A percentile compares a stretch with the other conserved stretches of the same genome.
These are phyloP conservation scores for Pelodytes ibericus DNA, from an alignment of 2,797 vertebrate genomes.

Conservation along the genomic window DNA sequence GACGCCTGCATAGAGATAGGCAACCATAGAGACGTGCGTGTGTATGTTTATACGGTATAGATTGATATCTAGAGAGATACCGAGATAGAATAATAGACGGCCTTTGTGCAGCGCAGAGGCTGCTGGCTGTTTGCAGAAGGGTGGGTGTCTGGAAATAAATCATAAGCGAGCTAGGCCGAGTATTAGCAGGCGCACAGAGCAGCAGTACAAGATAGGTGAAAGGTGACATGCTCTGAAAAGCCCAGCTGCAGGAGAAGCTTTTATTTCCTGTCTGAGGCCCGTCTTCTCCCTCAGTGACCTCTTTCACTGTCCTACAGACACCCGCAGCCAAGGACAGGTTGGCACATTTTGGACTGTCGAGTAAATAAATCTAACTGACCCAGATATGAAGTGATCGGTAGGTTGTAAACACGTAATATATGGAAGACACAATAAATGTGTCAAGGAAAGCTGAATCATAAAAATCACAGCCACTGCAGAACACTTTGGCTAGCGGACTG, in stretches of 20 bases:
- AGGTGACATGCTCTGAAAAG: constrained; percentile 57
- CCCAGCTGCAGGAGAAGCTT: constrained; percentile 53
- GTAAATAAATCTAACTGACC: not conserved
- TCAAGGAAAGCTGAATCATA: too few species aligned
- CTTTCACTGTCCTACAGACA: not conserved
- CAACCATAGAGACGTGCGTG: too few species aligned
- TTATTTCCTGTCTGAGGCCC: constrained; percentile 61
- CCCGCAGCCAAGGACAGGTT: not conserved
- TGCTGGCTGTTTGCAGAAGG: constrained; percentile 47
- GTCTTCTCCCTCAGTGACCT: constrained; percentile 42
- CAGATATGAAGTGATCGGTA: not conserved
- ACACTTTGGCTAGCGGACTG: not conserved
- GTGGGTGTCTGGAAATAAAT: constrained; percentile 72
- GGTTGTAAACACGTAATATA: not conserved
- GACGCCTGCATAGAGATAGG: too few species aligned
- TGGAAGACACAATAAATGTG: too few species aligned
- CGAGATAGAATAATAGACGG: too few species aligned
- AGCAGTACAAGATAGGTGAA: constrained; percentile 65
- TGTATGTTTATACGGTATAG: too few species aligned
- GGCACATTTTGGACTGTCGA: not conserved
- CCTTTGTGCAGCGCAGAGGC: not conserved
- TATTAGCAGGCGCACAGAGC: constrained; percentile 70
- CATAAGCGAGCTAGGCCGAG: constrained; percentile 70
- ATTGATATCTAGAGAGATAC: too few species aligned
- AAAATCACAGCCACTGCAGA: not conserved